Evolutionary conservation across 2,888 invertebrate species (phyloP), one percentile per base, ranked within the genome.

Genomic region (Halictus ligatus): DNA sequence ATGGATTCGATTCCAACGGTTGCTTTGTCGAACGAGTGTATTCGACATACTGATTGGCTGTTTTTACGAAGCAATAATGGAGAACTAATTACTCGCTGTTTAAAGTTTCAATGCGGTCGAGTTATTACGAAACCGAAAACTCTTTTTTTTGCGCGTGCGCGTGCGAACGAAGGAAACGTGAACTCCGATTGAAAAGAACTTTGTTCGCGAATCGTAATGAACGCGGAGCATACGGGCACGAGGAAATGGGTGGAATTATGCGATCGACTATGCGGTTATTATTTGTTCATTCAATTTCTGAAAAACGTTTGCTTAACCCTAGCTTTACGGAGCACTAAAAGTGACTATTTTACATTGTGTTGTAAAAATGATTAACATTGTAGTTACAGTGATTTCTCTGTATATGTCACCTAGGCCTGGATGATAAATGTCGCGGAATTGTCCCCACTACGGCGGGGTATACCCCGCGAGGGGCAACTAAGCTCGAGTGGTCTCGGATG

Each of bases 251-350:
- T 4, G 18, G 25, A 13, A 83, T 84, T 75, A 78, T 75, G 71
- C 48, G 48, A 43, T n/a, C 75, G 13, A 5, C 15, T 46, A 15
- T 75, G 75, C 54, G 75, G 46, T 54, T 35, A 60, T 75, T 78
- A 75, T 10, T 54, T 10, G 54, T 10, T 54, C 8, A n/a, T n/a
- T n/a, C 54, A 54, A 10, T 10, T 54, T 54, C n/a, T 10, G 50
- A 50, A 7, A 50, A 50, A 7, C 18, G 43, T 43, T 43, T 43
- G 10, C 8, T 43, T 10, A 10, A 35, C 35, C 35, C 35, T 35
- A 35, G 35, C 4, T 35, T 35, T 35, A 35, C 35, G 35, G 35
- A 35, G 4, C 35, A 35, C 35, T 35, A 35, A 35, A 35, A 35
- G 4, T 35, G 35, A 35, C 35, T 35, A 35, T 35, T 2, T 35